A percentile compares a stretch with the other conserved stretches of the same genome.
Evolutionary conservation across 2,113 vertebrate species (phyloP).

Genomic region (Crotalus helleri): DNA sequence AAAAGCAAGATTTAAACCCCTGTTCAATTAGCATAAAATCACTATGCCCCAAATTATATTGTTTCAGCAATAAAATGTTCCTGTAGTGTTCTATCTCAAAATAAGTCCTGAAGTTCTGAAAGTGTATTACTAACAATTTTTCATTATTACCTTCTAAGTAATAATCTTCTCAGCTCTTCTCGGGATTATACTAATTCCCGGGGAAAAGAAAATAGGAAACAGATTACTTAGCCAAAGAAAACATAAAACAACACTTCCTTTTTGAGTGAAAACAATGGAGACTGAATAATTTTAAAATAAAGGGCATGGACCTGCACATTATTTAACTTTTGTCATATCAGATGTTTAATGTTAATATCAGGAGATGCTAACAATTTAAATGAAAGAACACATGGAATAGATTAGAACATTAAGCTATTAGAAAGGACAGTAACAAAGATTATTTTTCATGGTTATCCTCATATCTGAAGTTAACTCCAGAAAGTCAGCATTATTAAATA

Average conservation of each 20-base stretch:
- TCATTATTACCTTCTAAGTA: background rate
- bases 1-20: background rate
- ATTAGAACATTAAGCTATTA: background rate
- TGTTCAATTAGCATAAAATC: background rate
- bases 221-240: background rate
- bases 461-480: background rate
- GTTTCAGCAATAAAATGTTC: background rate
- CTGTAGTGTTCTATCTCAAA: background rate
- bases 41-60: background rate
- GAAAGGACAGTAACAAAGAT: background rate
- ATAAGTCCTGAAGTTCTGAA: background rate
- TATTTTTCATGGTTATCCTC: accelerated
- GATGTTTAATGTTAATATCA: background rate
- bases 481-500: background rate
- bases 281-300: background rate
- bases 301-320: background rate
- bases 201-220: background rate
- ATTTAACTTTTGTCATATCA: background rate
- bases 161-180: background rate
- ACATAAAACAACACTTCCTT: background rate
- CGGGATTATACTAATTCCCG: background rate
- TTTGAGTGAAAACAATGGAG: background rate
- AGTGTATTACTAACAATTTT: background rate
- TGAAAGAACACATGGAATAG: background rate
- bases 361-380: background rate